phyloP scores from a whole-genome alignment of 2,113 vertebrate genomes.

The Spheniscus mendiculus region DNA sequence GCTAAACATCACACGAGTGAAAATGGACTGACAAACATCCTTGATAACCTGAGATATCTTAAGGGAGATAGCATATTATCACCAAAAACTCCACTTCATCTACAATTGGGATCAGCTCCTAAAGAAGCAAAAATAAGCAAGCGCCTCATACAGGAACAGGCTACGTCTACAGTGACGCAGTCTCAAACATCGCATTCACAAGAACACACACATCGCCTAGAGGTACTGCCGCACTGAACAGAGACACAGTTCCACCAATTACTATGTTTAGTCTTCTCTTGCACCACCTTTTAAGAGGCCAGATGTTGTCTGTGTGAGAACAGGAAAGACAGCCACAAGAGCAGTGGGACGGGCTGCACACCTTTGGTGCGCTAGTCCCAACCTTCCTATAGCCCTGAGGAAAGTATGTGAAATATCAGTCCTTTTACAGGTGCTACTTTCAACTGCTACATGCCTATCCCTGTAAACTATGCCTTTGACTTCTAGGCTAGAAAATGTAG shows the following conservation, averaged over 20 bases:
- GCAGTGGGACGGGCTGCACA: background rate
- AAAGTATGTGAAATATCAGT: background rate
- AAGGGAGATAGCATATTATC: rapidly evolving
- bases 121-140: background rate
- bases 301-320: slow-evolving; percentile 27
- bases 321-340: background rate
- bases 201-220: too few relatives aligned
- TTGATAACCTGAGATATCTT: background rate
- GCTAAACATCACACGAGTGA: background rate
- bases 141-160: background rate
- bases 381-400: background rate
- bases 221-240: background rate
- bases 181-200: background rate
- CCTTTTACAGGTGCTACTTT: background rate
- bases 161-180: too few relatives aligned
- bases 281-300: background rate
- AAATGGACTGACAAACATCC: background rate
- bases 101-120: background rate
- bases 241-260: too few relatives aligned
- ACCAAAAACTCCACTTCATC: background rate
- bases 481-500: background rate
- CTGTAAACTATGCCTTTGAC: background rate
- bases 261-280: background rate
- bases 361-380: background rate
- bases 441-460: background rate